A percentile compares a stretch with the other conserved stretches of the same genome.
phyloP scores from a whole-genome alignment of 2,113 vertebrate species.

The Seriola aureovittata region DNA sequence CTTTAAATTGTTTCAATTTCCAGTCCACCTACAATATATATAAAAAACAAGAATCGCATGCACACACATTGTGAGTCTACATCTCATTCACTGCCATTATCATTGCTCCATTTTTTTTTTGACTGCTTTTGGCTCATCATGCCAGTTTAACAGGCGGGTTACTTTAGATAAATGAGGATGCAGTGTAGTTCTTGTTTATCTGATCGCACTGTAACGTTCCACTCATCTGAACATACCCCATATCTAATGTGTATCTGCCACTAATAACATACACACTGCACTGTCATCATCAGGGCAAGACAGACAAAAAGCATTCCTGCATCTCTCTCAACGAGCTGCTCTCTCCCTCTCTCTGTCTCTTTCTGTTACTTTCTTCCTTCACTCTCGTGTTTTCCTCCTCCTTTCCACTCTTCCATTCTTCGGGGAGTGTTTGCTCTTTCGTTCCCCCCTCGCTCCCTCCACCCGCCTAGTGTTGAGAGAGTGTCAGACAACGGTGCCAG shows the following conservation, averaged over 20 bases:
- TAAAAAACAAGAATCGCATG: not conserved
- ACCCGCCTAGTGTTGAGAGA: conserved; percentile 58
- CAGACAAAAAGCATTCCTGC: conserved; percentile 56
- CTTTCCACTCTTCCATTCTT: conserved; percentile 54
- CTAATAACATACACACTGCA: conserved; percentile 55
- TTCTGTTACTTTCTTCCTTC: conserved; percentile 6
- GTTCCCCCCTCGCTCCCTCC: conserved; percentile 41
- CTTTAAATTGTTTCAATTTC: conserved; percentile 23
- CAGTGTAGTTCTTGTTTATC: conserved; percentile 57
- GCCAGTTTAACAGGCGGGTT: conserved; percentile 40
- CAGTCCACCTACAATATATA: not conserved
- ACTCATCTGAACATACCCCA: conserved; percentile 44
- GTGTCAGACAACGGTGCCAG: conserved; percentile 60
- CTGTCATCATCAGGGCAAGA: conserved; percentile 37
- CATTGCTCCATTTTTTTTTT: conserved; percentile 2
- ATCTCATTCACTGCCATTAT: conserved; percentile 28
- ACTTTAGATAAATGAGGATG: conserved; percentile 58
- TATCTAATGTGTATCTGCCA: conserved; percentile 54
- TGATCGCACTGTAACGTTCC: conserved; percentile 25
- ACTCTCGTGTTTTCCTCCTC: conserved; percentile 37
- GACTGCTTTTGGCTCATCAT: conserved; percentile 28
- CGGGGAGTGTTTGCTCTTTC: conserved; percentile 64
- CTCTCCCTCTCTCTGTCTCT: not conserved
- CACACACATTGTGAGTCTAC: not conserved
- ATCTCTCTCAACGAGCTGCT: conserved; percentile 54